Evolutionary conservation across 2,797 vertebrate genomes (phyloP).

Genomic region (Schizopygopsis pylzovi): DNA sequence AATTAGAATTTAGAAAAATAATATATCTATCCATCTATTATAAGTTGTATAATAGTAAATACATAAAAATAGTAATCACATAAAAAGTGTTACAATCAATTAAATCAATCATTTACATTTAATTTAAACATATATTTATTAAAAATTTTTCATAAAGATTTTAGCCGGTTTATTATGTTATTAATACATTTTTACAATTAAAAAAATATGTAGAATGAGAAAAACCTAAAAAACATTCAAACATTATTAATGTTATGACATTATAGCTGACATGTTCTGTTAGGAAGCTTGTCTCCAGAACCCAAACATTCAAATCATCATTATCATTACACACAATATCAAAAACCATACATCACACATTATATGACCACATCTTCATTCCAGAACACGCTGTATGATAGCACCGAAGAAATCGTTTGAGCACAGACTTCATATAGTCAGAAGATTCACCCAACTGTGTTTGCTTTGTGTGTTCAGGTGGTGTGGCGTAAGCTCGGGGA

Average conservation of each 20-base stretch:
- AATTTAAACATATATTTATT: too few species aligned
- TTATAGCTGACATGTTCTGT: background rate
- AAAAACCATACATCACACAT: background rate
- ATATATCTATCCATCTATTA: too few species aligned
- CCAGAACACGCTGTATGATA: background rate
- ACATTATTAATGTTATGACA: background rate
- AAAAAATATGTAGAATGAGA: background rate
- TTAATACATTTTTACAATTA: background rate
- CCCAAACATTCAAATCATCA: background rate
- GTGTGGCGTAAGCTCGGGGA: constrained; percentile 94
- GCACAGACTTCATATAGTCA: background rate
- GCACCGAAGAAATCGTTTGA: background rate
- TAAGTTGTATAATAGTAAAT: too few species aligned
- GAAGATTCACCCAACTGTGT: background rate
- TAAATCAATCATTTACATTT: too few species aligned
- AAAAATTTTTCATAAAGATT: background rate
- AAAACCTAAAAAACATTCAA: background rate
- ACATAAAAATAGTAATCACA: too few species aligned
- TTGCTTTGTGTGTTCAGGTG: constrained; percentile 76
- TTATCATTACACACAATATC: background rate
- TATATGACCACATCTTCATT: background rate
- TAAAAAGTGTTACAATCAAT: too few species aligned
- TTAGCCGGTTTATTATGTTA: background rate
- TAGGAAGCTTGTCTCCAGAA: background rate
- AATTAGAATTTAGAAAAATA: background rate